Evolutionary conservation across 2,113 vertebrate genomes (phyloP).

Genomic region (Mesoclemmys tuberculata): DNA sequence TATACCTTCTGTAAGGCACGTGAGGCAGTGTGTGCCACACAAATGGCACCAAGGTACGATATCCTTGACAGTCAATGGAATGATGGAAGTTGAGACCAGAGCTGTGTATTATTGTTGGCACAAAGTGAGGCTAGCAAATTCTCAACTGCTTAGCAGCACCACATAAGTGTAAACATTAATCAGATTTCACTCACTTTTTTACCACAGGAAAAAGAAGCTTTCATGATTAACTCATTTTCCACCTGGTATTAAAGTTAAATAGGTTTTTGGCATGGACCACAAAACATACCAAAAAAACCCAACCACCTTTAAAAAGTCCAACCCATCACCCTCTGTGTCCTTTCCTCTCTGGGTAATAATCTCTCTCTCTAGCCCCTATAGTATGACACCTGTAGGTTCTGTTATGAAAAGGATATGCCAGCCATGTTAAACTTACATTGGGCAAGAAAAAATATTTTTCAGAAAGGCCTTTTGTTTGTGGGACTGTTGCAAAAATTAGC

Average conservation of each 20-base stretch:
- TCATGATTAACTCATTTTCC: background rate
- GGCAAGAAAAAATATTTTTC: background rate
- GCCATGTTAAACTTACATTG: background rate
- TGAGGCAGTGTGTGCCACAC: rapidly evolving
- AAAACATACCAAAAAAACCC: background rate
- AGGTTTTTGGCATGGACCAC: background rate
- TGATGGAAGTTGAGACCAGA: background rate
- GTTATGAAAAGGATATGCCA: background rate
- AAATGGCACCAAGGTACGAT: background rate
- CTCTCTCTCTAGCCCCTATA: rapidly evolving
- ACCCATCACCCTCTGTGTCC: background rate
- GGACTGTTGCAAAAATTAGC: background rate
- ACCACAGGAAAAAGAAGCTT: background rate
- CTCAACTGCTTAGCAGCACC: background rate
- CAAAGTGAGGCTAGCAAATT: background rate
- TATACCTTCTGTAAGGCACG: background rate
- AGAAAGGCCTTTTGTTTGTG: background rate
- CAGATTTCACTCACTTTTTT: background rate
- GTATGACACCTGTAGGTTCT: background rate
- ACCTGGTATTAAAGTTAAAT: background rate
- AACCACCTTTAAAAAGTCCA: background rate
- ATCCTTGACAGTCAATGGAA: background rate
- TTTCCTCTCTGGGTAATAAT: background rate
- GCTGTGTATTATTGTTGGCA: background rate
- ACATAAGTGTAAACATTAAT: rapidly evolving